Conservation (phyloP, 2,888 invertebrate species). For the Galerucella nymphaeae region DNA sequence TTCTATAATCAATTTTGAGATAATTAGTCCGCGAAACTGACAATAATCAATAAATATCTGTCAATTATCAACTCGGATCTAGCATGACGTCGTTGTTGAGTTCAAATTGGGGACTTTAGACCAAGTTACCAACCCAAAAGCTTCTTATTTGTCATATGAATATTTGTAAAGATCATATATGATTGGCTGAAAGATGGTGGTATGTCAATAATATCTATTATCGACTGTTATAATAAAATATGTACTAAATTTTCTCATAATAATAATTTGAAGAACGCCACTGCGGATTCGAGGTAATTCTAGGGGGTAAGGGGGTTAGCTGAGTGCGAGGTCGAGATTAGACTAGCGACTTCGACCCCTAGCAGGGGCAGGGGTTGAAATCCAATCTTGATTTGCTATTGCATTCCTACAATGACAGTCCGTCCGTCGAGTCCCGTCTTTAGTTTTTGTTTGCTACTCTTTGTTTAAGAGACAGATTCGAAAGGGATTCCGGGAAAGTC, state of each 20-base stretch:
- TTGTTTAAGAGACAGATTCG: slow-evolving; percentile 62
- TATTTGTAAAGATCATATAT: too few species aligned
- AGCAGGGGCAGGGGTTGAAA: slow-evolving; percentile 60
- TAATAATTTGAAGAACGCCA: slow-evolving; percentile 27
- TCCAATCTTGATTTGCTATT: slow-evolving; percentile 67
- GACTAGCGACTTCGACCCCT: slow-evolving; percentile 63
- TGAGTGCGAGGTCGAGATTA: slow-evolving; percentile 66
- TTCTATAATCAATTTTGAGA: background rate
- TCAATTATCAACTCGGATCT: too few species aligned
- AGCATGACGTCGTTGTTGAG: too few species aligned
- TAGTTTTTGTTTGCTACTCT: slow-evolving; percentile 60
- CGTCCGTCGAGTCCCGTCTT: slow-evolving; percentile 54
- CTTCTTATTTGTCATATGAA: too few species aligned
- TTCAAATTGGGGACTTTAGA: too few species aligned
- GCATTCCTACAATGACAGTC: slow-evolving; percentile 66
- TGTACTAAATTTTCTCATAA: too few species aligned
- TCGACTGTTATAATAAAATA: too few species aligned
- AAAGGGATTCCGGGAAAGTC: slow-evolving; percentile 47
- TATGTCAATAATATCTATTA: too few species aligned
- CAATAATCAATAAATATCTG: too few species aligned
- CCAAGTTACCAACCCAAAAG: too few species aligned
- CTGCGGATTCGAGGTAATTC: slow-evolving; percentile 43
- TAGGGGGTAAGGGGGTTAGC: slow-evolving; percentile 46
- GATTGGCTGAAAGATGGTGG: too few species aligned
- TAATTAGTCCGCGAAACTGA: too few species aligned